Evolutionary conservation across 2,888 invertebrate species (phyloP), one percentile per base, ranked within the genome.

Genomic region (Microctonus aethiopoides): DNA sequence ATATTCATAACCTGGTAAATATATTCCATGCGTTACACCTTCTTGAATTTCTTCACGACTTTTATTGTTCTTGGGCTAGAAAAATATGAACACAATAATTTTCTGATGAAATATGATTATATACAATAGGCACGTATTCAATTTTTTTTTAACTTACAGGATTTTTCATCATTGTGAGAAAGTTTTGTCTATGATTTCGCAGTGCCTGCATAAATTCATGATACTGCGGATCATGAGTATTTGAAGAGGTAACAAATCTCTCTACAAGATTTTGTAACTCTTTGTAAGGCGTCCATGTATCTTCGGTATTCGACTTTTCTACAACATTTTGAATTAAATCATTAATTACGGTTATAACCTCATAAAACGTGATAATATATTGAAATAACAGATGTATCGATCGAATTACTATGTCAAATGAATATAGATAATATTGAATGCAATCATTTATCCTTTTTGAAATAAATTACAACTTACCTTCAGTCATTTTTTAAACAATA

Each of bases 281-380:
- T 81, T 94, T 94, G 87, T 91, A 95, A 0, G 95, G 94, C 60
- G 94, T 93, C 95, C 95, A 95, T 88, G 94, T 89, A 86, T 95
- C 95, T 81, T 94, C 93, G 10, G 90, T 89, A 52, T 88, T 87
- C 29, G 74, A 71, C 76, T 82, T 82, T 32, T 86, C 86, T 85
- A 68, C 32, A 71, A 74, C 60, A 71, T 11, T 20, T 20, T 39
- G 29, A 57, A 57, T 16, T 57, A 29, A 5, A 57, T 29, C 13
- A 29, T 9, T 32, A 1, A 16, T 34, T n/a, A n/a, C n/a, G n/a
- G n/a, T n/a, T n/a, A n/a, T n/a, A n/a, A n/a, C n/a, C n/a, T n/a
- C n/a, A n/a, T n/a, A n/a, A n/a, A n/a, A n/a, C n/a, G n/a, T n/a
- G n/a, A n/a, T n/a, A n/a, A n/a, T n/a, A n/a, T n/a, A n/a, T n/a